Evolutionary conservation across 2,113 vertebrate species (phyloP).

Genomic region (Oophaga pumilio): DNA sequence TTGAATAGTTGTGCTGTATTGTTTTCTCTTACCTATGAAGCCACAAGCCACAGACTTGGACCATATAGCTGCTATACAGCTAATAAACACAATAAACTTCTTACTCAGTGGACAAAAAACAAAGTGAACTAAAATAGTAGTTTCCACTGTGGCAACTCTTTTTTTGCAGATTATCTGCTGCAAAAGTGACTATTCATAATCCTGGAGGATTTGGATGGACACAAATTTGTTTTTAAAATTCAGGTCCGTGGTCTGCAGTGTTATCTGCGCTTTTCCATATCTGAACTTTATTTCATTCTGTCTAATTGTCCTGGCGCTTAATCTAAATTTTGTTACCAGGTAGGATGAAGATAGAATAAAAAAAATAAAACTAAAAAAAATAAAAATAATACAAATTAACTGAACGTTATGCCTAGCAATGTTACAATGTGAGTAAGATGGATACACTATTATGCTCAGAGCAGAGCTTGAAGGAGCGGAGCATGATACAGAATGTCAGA

Average conservation of each 20-base stretch:
- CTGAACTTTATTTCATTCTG: constrained; percentile 11
- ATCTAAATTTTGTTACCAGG: neutral
- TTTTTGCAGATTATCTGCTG: neutral
- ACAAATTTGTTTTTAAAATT: neutral
- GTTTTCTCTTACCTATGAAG: neutral
- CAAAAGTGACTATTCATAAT: neutral
- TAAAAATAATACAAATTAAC: neutral
- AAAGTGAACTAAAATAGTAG: neutral
- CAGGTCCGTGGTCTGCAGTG: neutral
- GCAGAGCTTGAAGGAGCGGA: neutral
- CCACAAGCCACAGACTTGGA: neutral
- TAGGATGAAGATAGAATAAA: neutral
- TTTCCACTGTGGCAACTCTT: neutral
- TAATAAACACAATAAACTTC: neutral
- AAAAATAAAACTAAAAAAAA: neutral
- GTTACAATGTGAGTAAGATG: neutral
- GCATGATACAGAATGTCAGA: neutral
- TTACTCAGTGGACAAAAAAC: neutral
- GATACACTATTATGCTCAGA: neutral
- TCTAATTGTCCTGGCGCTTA: constrained; percentile 2
- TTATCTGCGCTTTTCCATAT: neutral
- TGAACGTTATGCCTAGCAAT: neutral
- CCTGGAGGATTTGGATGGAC: neutral
- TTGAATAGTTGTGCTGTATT: neutral
- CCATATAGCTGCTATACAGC: neutral